phyloP scores from a whole-genome alignment of 2,888 invertebrate species.

The Aleiodes alternator region DNA sequence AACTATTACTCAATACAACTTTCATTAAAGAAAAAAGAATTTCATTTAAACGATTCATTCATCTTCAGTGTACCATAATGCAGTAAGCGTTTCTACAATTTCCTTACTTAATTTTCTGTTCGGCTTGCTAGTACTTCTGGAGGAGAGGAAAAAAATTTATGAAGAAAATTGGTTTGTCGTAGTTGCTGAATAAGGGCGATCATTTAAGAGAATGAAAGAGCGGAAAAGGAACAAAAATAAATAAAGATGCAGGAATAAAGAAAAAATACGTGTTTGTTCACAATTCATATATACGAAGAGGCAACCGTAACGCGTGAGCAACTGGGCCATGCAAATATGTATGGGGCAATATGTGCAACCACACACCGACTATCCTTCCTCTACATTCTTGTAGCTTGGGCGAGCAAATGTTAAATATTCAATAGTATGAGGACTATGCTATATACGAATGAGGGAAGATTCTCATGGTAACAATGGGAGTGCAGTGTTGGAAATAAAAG shows the following conservation, averaged over 20 bases:
- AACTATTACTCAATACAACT: not conserved
- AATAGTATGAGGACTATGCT: conserved; percentile 30
- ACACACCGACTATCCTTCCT: conserved; percentile 33
- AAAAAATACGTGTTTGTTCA: conserved; percentile 34
- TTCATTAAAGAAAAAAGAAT: not conserved
- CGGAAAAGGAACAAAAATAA: conserved; percentile 13
- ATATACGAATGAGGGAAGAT: conserved; percentile 18
- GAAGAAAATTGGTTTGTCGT: conserved; percentile 40
- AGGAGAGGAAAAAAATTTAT: conserved; percentile 9
- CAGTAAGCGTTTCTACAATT: not conserved
- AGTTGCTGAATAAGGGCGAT: conserved; percentile 13
- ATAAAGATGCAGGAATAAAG: conserved; percentile 1
- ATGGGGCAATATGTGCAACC: conserved; percentile 48
- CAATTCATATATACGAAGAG: conserved; percentile 47
- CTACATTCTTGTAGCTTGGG: conserved; percentile 40
- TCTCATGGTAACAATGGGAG: not conserved
- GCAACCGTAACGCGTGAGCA: conserved; percentile 28
- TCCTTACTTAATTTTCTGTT: conserved; percentile 4
- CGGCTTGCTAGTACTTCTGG: not conserved
- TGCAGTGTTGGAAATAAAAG: conserved; percentile 1
- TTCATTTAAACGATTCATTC: not conserved
- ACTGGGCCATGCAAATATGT: conserved; percentile 46
- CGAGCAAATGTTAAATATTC: conserved; percentile 49
- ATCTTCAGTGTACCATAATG: not conserved
- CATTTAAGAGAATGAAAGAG: conserved; percentile 14